phyloP scores from a whole-genome alignment of 2,113 vertebrate species.

The Lipophrys pholis region DNA sequence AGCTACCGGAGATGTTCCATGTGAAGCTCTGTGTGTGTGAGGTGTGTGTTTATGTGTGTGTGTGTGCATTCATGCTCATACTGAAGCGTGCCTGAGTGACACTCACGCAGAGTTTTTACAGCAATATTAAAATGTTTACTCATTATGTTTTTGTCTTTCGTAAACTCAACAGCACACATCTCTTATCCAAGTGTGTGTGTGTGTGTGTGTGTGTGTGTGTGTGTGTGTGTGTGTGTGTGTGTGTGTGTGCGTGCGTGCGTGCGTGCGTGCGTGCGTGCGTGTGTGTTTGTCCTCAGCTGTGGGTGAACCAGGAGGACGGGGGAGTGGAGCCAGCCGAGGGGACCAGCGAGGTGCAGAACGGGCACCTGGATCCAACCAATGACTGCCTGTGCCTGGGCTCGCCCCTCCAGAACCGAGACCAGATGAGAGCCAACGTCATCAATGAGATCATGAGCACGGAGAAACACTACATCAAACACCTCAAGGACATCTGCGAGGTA shows the following conservation, averaged over 20 bases:
- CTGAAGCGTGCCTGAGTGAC: constrained; percentile 5
- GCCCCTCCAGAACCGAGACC: constrained; percentile 95
- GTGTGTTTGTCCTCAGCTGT: constrained; percentile 86
- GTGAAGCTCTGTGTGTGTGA: constrained; percentile 39
- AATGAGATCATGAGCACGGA: constrained; percentile 99
- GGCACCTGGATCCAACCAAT: constrained; percentile 93
- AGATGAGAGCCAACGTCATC: constrained; percentile 99
- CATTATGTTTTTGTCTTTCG: constrained; percentile 10
- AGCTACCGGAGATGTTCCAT: constrained; percentile 35
- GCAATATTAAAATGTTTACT: constrained; percentile 3
- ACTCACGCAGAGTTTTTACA: background rate
- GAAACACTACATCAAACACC: constrained; percentile 98
- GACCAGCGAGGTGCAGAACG: constrained; percentile 95
- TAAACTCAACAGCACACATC: constrained; percentile 15
- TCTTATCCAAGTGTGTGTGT: constrained; percentile 38
- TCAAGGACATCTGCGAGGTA: constrained; percentile 99
- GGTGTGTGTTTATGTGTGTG: constrained; percentile 25
- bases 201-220: constrained; percentile 2
- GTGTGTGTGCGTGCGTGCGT: constrained; percentile 33
- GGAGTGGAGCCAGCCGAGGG: constrained; percentile 89
- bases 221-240: constrained; percentile 2
- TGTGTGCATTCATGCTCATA: constrained; percentile 28
- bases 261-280: constrained; percentile 28
- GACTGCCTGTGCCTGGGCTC: constrained; percentile 97
- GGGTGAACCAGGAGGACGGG: constrained; percentile 98